A percentile compares a stretch with the other conserved stretches of the same genome.
Conservation (phyloP, 2,888 invertebrate genomes). For the Euproctis similis region DNA sequence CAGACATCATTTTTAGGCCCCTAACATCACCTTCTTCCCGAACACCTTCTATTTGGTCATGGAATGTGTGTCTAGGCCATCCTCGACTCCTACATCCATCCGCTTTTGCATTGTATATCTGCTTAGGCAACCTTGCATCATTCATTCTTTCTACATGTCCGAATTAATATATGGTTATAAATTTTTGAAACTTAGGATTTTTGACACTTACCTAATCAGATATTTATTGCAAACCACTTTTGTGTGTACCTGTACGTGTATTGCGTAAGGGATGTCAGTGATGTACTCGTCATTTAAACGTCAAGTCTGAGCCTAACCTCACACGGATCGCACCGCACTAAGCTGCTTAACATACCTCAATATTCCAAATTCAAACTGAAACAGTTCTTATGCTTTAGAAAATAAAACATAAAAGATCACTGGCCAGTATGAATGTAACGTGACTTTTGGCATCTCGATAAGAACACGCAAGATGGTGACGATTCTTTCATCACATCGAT, state of each 20-base stretch:
- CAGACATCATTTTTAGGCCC: too few relatives aligned
- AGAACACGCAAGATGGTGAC: conserved; percentile 61
- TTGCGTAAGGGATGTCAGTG: conserved; percentile 37
- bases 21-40: too few relatives aligned
- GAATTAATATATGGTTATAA: too few relatives aligned
- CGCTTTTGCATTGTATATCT: too few relatives aligned
- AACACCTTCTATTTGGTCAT: too few relatives aligned
- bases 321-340: conserved; percentile 55
- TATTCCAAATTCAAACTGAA: conserved; percentile 21
- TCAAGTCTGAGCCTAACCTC: conserved; percentile 58
- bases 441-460: conserved; percentile 71
- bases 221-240: conserved; percentile 8
- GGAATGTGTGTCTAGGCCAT: too few relatives aligned
- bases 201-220: too few relatives aligned
- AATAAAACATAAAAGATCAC: conserved; percentile 11
- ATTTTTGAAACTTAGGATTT: too few relatives aligned
- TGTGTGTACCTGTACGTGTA: conserved; percentile 33
- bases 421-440: conserved; percentile 20
- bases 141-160: too few relatives aligned
- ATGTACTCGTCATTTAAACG: conserved; percentile 45
- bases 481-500: conserved; percentile 68
- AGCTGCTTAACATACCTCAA: conserved; percentile 64
- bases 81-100: too few relatives aligned
- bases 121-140: too few relatives aligned
- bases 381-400: conserved; percentile 18